Percentiles rank a stretch among this genome's conserved stretches.
Evolutionary conservation across 1,140 invertebrate genomes (phyloP).

Genomic region (Ostrea denselamellosa): DNA sequence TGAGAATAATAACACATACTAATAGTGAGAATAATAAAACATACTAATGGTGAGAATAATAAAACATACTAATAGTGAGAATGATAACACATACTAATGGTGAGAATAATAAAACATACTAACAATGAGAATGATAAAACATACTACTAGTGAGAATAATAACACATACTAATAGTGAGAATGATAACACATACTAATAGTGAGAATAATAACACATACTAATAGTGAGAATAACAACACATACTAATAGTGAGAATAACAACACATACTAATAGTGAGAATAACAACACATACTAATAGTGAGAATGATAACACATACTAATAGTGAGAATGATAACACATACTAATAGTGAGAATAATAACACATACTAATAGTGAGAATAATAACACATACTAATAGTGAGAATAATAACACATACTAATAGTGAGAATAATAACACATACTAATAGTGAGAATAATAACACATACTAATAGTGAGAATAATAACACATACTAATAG

Average conservation of each 20-base stretch:
- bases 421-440: conserved; percentile 57
- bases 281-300: conserved; percentile 49
- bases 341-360: conserved; percentile 56
- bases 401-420: conserved; percentile 57
- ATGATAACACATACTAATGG: too few relatives aligned
- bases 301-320: conserved; percentile 57
- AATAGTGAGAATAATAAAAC: conserved; percentile 63
- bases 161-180: conserved; percentile 32
- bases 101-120: conserved; percentile 57
- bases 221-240: conserved; percentile 56
- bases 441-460: conserved; percentile 56
- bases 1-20: too few relatives aligned
- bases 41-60: conserved; percentile 56
- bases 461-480: conserved; percentile 32
- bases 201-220: conserved; percentile 57
- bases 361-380: conserved; percentile 32
- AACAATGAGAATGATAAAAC: too few relatives aligned
- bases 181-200: conserved; percentile 49
- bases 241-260: conserved; percentile 56
- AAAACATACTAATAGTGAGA: neutral
- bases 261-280: conserved; percentile 32
- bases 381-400: conserved; percentile 50
- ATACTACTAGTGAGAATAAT: too few relatives aligned
- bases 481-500: conserved; percentile 50
- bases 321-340: conserved; percentile 56